phyloP scores from a whole-genome alignment of 2,113 vertebrate species.

The Lampris incognitus region DNA sequence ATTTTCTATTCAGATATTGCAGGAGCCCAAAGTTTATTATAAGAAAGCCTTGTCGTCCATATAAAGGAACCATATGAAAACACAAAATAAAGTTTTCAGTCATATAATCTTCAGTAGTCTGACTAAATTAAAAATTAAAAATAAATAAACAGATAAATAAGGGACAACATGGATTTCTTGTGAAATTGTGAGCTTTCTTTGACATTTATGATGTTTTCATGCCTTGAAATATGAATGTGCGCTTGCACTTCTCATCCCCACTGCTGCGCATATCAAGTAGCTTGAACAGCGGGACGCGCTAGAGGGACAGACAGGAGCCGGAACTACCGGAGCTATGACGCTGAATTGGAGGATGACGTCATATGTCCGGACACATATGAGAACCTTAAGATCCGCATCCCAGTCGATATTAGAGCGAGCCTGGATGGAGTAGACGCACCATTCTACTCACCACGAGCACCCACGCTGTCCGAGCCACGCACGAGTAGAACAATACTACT shows the following conservation, averaged over 20 bases:
- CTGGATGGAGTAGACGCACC: too few relatives aligned
- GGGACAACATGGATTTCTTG: not conserved
- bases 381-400: constrained; percentile 51
- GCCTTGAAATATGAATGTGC: constrained; percentile 19
- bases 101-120: too few relatives aligned
- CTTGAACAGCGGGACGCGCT: constrained; percentile 32
- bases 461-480: too few relatives aligned
- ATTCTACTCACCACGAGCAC: too few relatives aligned
- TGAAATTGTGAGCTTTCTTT: not conserved
- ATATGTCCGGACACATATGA: constrained; percentile 22
- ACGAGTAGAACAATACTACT: too few relatives aligned
- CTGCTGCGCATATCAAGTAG: constrained; percentile 37
- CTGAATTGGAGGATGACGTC: constrained; percentile 55
- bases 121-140: not conserved
- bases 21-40: too few relatives aligned
- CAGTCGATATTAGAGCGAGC: constrained; percentile 16
- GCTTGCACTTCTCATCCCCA: constrained; percentile 39
- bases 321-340: constrained; percentile 35
- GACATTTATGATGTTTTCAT: constrained; percentile 2
- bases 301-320: constrained; percentile 24
- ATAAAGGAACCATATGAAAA: too few relatives aligned
- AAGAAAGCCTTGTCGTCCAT: too few relatives aligned
- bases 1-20: too few relatives aligned
- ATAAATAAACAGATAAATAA: constrained; percentile 9
- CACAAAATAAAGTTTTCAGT: too few relatives aligned